A percentile compares a stretch with the other conserved stretches of the same genome.
These are phyloP conservation scores for Ypsolopha sequella DNA, from an alignment of 2,888 invertebrate genomes.

Conservation along the genomic window DNA sequence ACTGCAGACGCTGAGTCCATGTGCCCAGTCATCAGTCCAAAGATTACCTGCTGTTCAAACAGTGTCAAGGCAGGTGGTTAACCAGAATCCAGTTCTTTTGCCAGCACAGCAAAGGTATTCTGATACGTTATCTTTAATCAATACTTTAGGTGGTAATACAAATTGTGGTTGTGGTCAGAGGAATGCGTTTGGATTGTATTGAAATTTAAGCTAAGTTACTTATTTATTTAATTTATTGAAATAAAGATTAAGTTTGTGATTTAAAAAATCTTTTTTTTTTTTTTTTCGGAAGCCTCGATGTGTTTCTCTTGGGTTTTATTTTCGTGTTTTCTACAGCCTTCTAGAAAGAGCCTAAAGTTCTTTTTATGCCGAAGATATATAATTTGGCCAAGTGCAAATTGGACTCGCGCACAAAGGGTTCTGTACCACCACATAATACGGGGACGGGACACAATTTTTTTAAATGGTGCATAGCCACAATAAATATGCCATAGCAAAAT, in stretches of 20 bases:
- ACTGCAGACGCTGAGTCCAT: neutral
- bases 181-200: neutral
- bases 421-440: no score
- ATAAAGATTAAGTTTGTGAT: neutral
- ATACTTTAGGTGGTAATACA: neutral
- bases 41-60: neutral
- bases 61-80: neutral
- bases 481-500: no score
- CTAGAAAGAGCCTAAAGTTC: no score
- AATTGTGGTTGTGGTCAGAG: neutral
- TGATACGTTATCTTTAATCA: neutral
- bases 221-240: neutral
- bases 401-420: no score
- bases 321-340: no score
- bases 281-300: no score
- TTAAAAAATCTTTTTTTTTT: no score
- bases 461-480: no score
- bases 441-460: no score
- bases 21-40: neutral
- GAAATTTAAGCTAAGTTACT: neutral
- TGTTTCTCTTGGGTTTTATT: no score
- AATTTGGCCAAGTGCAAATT: no score
- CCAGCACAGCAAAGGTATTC: neutral
- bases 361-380: no score
- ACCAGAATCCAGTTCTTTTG: neutral